phyloP scores from a whole-genome alignment of 2,113 vertebrate species.

The Neofelis nebulosa region DNA sequence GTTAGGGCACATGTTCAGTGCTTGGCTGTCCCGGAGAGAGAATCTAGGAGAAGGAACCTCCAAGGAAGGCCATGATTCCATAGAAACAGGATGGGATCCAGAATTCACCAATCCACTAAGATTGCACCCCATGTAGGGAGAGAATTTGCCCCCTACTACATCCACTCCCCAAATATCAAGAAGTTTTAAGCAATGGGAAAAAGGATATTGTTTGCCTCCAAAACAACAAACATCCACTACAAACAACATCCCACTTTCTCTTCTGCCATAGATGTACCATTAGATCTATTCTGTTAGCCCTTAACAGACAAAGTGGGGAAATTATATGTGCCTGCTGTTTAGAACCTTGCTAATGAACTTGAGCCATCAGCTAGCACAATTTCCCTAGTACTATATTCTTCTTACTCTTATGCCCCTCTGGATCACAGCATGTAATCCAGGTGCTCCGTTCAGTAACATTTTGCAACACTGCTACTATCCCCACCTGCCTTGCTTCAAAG shows the following conservation, averaged over 20 bases:
- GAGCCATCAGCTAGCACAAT: neutral
- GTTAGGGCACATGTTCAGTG: neutral
- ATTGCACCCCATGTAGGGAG: neutral
- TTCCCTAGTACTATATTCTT: neutral
- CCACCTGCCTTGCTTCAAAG: neutral
- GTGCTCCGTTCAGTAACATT: slow-evolving; percentile 52
- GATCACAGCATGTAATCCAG: slow-evolving; percentile 15
- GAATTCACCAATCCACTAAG: neutral
- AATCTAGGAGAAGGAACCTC: neutral
- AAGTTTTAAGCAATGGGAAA: neutral
- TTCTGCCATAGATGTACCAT: neutral
- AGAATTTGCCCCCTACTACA: neutral
- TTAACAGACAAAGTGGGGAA: slow-evolving; percentile 14
- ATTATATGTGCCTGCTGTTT: neutral
- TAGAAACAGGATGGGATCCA: neutral
- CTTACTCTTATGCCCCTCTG: neutral
- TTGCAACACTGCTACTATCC: slow-evolving; percentile 2
- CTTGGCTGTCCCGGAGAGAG: neutral
- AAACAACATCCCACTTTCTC: neutral
- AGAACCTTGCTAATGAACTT: slow-evolving; percentile 14
- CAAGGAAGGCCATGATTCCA: neutral
- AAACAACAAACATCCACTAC: neutral
- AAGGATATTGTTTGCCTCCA: neutral
- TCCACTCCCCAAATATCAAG: neutral
- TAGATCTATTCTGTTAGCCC: slow-evolving; percentile 5